phyloP scores from a whole-genome alignment of 2,797 vertebrate species.

The Etheostoma nigrum region DNA sequence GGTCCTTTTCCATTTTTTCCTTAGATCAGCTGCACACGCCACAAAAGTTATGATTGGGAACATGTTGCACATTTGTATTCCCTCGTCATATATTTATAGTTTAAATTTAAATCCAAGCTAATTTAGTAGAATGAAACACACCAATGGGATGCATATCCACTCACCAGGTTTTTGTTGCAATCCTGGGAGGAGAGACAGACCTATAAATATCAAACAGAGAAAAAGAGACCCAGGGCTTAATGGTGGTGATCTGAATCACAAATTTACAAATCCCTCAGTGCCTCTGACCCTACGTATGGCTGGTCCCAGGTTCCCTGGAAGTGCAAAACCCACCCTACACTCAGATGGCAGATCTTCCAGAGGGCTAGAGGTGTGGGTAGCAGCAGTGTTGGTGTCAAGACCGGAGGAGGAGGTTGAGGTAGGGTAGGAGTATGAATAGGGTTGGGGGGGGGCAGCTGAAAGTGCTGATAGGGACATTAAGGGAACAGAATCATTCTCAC shows the following conservation, averaged over 20 bases:
- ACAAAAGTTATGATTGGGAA: conserved; percentile 14
- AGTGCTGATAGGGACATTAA: conserved; percentile 94
- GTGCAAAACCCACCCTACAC: conserved; percentile 79
- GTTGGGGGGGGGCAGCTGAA: conserved; percentile 77
- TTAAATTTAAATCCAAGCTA: conserved; percentile 33
- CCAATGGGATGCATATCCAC: conserved; percentile 70
- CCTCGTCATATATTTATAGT: neutral
- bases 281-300: conserved; percentile 79
- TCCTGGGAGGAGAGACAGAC: conserved; percentile 70
- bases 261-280: conserved; percentile 82
- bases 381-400: conserved; percentile 71
- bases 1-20: neutral
- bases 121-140: conserved; percentile 55
- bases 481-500: conserved; percentile 89
- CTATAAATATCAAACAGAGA: conserved; percentile 76
- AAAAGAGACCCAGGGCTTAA: conserved; percentile 60
- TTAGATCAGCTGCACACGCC: conserved; percentile 5
- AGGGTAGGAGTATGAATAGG: conserved; percentile 71
- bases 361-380: conserved; percentile 71
- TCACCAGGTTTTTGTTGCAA: conserved; percentile 82
- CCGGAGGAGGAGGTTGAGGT: conserved; percentile 53
- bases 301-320: conserved; percentile 80
- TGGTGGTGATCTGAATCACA: conserved; percentile 72
- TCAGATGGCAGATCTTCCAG: conserved; percentile 80
- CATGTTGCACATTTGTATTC: conserved; percentile 23